These are phyloP conservation scores for Zaprionus tsacasi DNA, from an alignment of 1,140 invertebrate genomes.

Conservation along the genomic window DNA sequence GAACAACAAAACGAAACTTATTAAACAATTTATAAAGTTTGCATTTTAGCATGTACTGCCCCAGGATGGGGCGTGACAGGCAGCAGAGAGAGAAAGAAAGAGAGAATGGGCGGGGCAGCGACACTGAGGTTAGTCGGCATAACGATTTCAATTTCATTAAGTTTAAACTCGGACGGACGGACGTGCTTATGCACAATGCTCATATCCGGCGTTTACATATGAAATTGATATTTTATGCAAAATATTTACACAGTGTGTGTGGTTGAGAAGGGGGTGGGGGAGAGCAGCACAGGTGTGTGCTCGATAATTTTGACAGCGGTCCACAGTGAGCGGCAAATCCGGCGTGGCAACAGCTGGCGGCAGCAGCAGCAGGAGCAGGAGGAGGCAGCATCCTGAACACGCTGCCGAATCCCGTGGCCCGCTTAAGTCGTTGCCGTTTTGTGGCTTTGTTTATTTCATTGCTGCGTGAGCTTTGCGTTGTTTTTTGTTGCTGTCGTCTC, in stretches of 20 bases:
- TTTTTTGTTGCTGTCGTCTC: constrained; percentile 23
- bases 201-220: constrained; percentile 55
- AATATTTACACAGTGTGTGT: constrained; percentile 53
- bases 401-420: constrained; percentile 11
- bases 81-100: not conserved
- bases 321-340: constrained; percentile 6
- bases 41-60: constrained; percentile 22
- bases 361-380: not conserved
- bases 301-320: constrained; percentile 64
- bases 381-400: too few relatives aligned
- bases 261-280: not conserved
- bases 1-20: constrained; percentile 28
- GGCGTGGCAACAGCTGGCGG: not conserved
- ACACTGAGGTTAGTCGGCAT: constrained; percentile 14
- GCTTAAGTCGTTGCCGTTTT: constrained; percentile 50
- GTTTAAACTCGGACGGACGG: constrained; percentile 44
- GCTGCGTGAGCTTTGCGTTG: constrained; percentile 11
- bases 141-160: constrained; percentile 70
- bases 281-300: constrained; percentile 48
- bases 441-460: constrained; percentile 73
- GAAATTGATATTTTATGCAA: constrained; percentile 81
- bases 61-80: not conserved
- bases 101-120: not conserved
- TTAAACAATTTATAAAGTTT: constrained; percentile 64
- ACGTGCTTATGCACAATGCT: constrained; percentile 41